phyloP scores from a whole-genome alignment of 2,888 invertebrate genomes.

The Cremastinae sp. region DNA sequence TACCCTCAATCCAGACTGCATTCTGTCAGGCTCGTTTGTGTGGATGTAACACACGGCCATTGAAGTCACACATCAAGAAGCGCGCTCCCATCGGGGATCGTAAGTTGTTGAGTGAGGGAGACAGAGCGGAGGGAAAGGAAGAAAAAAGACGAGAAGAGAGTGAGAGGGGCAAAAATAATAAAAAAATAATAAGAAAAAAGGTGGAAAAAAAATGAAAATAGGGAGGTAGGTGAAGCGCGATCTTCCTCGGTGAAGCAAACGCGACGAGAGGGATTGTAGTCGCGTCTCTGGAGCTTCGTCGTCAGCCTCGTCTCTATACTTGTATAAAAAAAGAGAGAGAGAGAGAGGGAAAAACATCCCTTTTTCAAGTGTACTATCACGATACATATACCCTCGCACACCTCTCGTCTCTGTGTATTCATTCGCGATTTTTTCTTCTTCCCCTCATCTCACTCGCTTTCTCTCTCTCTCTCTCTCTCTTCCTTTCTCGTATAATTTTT shows the following conservation, averaged over 20 bases:
- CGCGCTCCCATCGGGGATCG: conserved; percentile 71
- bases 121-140: conserved; percentile 20
- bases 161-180: conserved; percentile 7
- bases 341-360: background rate
- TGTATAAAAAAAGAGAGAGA: conserved; percentile 20
- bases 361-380: conserved; percentile 43
- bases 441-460: background rate
- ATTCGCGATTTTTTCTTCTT: conserved; percentile 36
- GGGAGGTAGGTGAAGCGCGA: conserved; percentile 43
- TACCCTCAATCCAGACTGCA: conserved; percentile 38
- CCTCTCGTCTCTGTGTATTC: conserved; percentile 48
- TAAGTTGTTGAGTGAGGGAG: conserved; percentile 64
- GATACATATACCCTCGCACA: conserved; percentile 55
- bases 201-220: conserved; percentile 25
- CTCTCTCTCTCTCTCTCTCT: conserved; percentile 16
- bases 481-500: conserved; percentile 18
- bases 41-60: conserved; percentile 43
- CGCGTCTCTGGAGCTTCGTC: conserved; percentile 29
- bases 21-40: conserved; percentile 38
- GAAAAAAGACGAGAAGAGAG: conserved; percentile 23
- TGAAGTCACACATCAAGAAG: conserved; percentile 68
- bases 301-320: conserved; percentile 51
- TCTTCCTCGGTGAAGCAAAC: conserved; percentile 38
- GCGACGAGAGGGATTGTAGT: conserved; percentile 50
- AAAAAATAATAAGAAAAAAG: conserved; percentile 6